Base-by-base conservation (phyloP, 2,797 vertebrate genomes). In the Chromis chromis region DNA sequence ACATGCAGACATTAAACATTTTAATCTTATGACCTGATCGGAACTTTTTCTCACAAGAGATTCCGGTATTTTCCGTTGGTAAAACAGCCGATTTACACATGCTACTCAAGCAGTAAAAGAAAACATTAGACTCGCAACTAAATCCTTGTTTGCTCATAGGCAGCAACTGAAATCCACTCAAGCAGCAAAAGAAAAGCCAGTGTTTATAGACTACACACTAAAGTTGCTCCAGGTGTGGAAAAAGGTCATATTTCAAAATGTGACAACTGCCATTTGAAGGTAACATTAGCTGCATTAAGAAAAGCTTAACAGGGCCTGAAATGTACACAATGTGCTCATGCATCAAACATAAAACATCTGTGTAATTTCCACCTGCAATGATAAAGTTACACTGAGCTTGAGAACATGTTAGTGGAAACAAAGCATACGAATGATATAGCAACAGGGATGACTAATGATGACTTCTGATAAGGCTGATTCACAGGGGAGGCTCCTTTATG, bases 381-480 rank as follows among this genome's bases (percentile, higher is more conserved):
- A 69, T 65, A 54, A 53, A 21, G 46, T 4, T 53, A n/a, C 17
- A 36, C 46, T 25, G n/a, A 49, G 25, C 40, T n/a, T 11, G 31
- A 69, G 42, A 73, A n/a, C 40, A 24, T 24, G 33, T 16, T 28
- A 19, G 19, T 4, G 24, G 17, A 63, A n/a, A 67, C 17, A 36
- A 66, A 36, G 3, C 27, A 17, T 13, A 46, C 42, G 19, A 61
- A 12, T 13, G 27, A 9, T 53, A 6, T 28, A 46, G 31, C 31
- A 61, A 6, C 6, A 0, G 21, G 14, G 60, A 54, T 58, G 70
- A 67, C 36, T 31, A 24, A 49, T 19, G 2, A 42, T 36, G 10
- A 11, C 10, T 36, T 36, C 8, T 27, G 28, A 58, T 33, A 49
- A 73, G 50, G 57, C 24, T 44, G n/a, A 31, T 63, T 71, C 33